Base-by-base conservation (phyloP, 35 echinoderm and acorn worm genomes). In the Patiria miniata region DNA sequence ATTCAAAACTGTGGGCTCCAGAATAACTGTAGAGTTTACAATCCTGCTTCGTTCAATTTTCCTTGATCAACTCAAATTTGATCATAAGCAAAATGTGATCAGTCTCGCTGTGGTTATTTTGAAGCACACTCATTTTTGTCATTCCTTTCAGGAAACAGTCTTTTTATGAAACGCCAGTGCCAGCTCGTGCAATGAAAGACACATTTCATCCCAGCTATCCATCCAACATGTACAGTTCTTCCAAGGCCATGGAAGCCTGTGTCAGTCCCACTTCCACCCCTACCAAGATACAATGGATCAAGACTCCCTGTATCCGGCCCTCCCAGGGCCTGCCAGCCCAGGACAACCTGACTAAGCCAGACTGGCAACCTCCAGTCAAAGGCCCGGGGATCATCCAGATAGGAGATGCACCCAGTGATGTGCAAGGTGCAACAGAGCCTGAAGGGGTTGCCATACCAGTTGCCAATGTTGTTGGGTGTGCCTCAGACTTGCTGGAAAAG, bases 101-200 rank as follows among this genome's bases (percentile, higher is more conserved):
- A n/a, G n/a, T n/a, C n/a, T n/a, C n/a, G n/a, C n/a, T n/a, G n/a
- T n/a, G n/a, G n/a, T n/a, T n/a, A n/a, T n/a, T n/a, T n/a, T n/a
- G n/a, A n/a, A n/a, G n/a, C n/a, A n/a, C n/a, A n/a, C n/a, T n/a
- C n/a, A n/a, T n/a, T n/a, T n/a, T n/a, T n/a, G n/a, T n/a, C 42
- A 12, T 12, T 47, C 12, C 42, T 47, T 47, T 47, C 65, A 73
- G 65, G 26, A 73, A 34, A 73, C 29, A 30, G 7, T 26, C 19
- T 73, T 0, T 47, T 22, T 36, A 73, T 23, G 34, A 73, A 34
- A 14, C 29, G 2, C 26, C 58, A 2, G 26, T 30, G 26, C 21
- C 10, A 73, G 29, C 65, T 32, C 65, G 14, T 73, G 65, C 26
- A 23, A 73, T 73, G 65, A 73, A 73, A 73, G 65, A 73, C 65